Evolutionary conservation across 64 coral and sea anemone genomes (phyloP).

Genomic region (Pocillopora damicornis): DNA sequence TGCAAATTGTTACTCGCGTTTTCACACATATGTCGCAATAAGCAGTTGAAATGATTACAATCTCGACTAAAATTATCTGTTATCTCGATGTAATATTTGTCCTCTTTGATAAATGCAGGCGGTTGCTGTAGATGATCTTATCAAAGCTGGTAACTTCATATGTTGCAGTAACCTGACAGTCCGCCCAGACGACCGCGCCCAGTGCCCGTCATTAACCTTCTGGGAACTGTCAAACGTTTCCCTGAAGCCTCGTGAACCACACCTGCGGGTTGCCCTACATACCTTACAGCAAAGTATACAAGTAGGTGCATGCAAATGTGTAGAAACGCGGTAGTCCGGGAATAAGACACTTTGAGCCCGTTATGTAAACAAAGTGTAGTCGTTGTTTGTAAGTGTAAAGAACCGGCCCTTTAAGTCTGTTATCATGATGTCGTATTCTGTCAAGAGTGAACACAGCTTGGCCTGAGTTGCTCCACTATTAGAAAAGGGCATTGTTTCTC

Average conservation of each 20-base stretch:
- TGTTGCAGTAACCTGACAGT: constrained; percentile 64
- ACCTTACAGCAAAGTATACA: constrained; percentile 37
- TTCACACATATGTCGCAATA: too few species aligned
- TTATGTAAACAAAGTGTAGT: too few species aligned
- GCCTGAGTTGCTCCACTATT: too few species aligned
- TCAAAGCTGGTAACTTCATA: constrained; percentile 52
- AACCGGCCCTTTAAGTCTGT: too few species aligned
- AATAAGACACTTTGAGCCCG: too few species aligned
- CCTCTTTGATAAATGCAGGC: constrained; percentile 5
- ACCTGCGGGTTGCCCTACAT: constrained; percentile 58
- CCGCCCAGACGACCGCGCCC: constrained; percentile 38
- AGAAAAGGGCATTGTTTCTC: too few species aligned
- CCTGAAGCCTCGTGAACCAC: constrained; percentile 56
- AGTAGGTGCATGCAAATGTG: constrained; percentile 2
- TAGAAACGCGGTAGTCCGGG: too few species aligned
- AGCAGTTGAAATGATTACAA: too few species aligned
- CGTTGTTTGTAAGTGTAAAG: too few species aligned
- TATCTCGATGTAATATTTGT: neutral
- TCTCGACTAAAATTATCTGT: neutral
- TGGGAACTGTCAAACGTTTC: constrained; percentile 65
- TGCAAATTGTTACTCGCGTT: too few species aligned
- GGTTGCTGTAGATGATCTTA: constrained; percentile 58
- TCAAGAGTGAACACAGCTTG: too few species aligned
- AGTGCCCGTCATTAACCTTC: constrained; percentile 59
- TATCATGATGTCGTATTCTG: too few species aligned